These are phyloP conservation scores for Coleophora flavipennella DNA, from an alignment of 2,888 invertebrate species.

Conservation along the genomic window DNA sequence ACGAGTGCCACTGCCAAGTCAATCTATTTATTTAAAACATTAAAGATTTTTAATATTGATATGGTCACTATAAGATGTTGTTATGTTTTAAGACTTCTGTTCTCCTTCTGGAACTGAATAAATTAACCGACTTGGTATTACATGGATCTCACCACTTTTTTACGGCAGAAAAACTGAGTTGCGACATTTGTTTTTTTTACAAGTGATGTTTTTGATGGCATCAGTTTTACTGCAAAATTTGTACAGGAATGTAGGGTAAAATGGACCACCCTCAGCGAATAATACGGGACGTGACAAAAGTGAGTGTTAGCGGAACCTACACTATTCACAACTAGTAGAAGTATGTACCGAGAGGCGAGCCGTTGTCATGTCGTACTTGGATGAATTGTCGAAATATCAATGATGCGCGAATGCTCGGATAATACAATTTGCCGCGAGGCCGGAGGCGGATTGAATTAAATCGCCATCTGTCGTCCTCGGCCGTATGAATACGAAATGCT, in stretches of 20 bases:
- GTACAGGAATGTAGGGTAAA: conserved; percentile 20
- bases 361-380: conserved; percentile 30
- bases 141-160: too few species aligned
- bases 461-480: conserved; percentile 66
- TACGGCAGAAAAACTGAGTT: too few species aligned
- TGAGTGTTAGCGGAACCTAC: conserved; percentile 3
- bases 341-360: conserved; percentile 16
- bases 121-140: too few species aligned
- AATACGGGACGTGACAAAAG: background rate
- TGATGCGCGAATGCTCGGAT: conserved; percentile 69
- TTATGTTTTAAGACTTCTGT: too few species aligned
- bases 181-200: too few species aligned
- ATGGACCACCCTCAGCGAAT: conserved; percentile 21
- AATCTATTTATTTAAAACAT: too few species aligned
- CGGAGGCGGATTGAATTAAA: conserved; percentile 69
- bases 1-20: too few species aligned
- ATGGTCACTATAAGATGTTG: too few species aligned
- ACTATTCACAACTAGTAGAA: conserved; percentile 24
- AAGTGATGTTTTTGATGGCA: too few species aligned
- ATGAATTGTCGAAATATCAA: conserved; percentile 68
- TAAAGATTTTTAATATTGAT: too few species aligned
- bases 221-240: too few species aligned
- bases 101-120: too few species aligned
- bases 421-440: conserved; percentile 69
- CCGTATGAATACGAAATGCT: conserved; percentile 69